Evolutionary conservation across 2,888 invertebrate species (phyloP), one percentile per base, ranked within the genome.

Genomic region (Beris chalybata): DNA sequence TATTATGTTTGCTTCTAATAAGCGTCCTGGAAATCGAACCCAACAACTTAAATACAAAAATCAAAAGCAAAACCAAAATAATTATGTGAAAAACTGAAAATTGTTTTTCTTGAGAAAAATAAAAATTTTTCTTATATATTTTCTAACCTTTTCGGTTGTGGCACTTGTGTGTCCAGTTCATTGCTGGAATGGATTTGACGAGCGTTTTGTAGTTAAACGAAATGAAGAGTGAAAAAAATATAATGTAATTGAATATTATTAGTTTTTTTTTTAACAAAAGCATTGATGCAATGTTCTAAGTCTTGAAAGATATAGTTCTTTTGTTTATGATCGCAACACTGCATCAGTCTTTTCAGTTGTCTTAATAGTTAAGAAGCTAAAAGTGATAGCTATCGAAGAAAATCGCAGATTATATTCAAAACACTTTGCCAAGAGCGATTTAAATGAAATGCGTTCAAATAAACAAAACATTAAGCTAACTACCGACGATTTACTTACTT

Each of bases 401-500:
- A 22, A 38, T 7, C 7, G 38, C 9, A 38, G 5, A 38, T 38
- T 38, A 38, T 38, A 5, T 38, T 38, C 5, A 38, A 38, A 38
- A 38, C 38, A 7, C 38, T 5, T 38, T 38, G 38, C 38, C 5
- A 38, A 7, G 38, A 5, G 38, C 38, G 9, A 38, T 38, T 9
- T 5, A 38, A 38, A 38, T 38, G 38, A 5, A 38, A 38, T 38
- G 9, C 38, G 38, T 9, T 38, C 38, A 38, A 38, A 38, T 38
- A 38, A 38, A 38, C 9, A 22, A 22, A 22, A 22, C 22, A 22
- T 22, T 22, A 22, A 22, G 3, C 22, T 22, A 22, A 22, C 22
- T 22, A 22, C 22, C 22, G 22, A 22, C 22, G 22, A 22, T 5
- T 11, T 15, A 61, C 93, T 91, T 81, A 93, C 93, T 93, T 93